These are phyloP conservation scores for Epinotia ramella DNA, from an alignment of 2,888 invertebrate species.

Conservation along the genomic window DNA sequence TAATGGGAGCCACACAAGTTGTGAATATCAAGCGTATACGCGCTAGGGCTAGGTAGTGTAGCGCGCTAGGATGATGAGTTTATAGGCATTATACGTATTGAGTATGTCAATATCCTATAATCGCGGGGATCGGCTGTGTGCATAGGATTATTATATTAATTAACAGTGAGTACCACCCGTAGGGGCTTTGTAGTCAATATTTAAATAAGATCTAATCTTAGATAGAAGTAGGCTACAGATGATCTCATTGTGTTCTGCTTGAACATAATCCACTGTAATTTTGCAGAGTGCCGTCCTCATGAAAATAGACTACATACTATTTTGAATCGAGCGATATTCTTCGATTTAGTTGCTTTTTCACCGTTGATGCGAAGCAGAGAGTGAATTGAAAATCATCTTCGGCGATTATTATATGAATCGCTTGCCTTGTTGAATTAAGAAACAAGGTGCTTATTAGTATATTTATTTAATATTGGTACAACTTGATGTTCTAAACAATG, in stretches of 20 bases:
- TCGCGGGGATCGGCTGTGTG: conserved; percentile 17
- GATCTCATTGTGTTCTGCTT: not conserved
- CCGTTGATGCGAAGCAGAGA: not conserved
- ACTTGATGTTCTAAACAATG: too few species aligned
- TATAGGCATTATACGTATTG: conserved; percentile 6
- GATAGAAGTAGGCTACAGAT: conserved; percentile 18
- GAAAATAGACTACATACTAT: not conserved
- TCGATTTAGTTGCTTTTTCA: not conserved
- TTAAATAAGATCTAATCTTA: conserved; percentile 24
- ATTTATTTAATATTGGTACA: too few species aligned
- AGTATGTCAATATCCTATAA: conserved; percentile 7
- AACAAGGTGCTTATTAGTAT: too few species aligned
- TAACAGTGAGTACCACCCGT: conserved; percentile 14
- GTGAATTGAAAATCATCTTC: not conserved
- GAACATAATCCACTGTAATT: not conserved
- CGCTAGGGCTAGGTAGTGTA: too few species aligned
- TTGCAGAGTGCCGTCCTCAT: not conserved
- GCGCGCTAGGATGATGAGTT: not conserved
- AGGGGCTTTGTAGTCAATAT: conserved; percentile 21
- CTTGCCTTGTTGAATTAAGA: too few species aligned
- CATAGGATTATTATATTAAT: conserved; percentile 34
- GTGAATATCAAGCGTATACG: too few species aligned
- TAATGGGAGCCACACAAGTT: not conserved
- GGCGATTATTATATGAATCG: not conserved
- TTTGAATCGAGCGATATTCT: too few species aligned